Percentiles rank a stretch among this genome's conserved stretches.
phyloP scores from a whole-genome alignment of 2,113 vertebrate genomes.

The Planiliza haematocheilus region DNA sequence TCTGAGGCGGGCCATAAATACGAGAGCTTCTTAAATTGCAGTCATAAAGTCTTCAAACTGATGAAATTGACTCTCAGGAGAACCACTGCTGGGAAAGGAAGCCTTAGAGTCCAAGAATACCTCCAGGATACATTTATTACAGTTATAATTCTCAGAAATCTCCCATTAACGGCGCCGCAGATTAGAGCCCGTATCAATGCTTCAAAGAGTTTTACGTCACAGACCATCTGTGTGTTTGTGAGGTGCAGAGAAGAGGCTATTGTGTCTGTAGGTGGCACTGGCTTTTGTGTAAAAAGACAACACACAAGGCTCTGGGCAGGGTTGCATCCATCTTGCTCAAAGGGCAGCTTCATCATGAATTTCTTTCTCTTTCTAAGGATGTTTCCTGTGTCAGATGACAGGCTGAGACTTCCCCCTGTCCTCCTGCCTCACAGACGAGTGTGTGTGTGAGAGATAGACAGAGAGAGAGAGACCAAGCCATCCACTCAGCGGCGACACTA shows the following conservation, averaged over 20 bases:
- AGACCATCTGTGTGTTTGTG: too few species aligned
- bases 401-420: conserved; percentile 30
- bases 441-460: conserved; percentile 7
- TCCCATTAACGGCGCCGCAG: neutral
- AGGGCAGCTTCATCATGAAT: conserved; percentile 55
- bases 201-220: neutral
- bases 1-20: conserved; percentile 4
- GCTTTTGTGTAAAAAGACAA: too few species aligned
- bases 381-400: conserved; percentile 42
- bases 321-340: conserved; percentile 44
- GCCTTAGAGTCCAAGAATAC: neutral
- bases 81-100: neutral
- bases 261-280: too few species aligned
- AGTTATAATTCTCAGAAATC: neutral
- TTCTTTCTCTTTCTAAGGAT: conserved; percentile 27
- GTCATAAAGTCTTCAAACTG: conserved; percentile 12
- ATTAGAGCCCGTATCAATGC: neutral
- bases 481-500: conserved; percentile 38
- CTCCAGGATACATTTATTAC: conserved; percentile 1
- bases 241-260: neutral
- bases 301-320: conserved; percentile 1
- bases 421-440: conserved; percentile 17
- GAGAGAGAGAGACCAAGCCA: conserved; percentile 26
- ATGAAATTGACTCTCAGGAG: neutral
- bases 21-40: neutral